These are phyloP conservation scores for Noctua pronuba DNA, from an alignment of 2,888 invertebrate genomes.

Conservation along the genomic window DNA sequence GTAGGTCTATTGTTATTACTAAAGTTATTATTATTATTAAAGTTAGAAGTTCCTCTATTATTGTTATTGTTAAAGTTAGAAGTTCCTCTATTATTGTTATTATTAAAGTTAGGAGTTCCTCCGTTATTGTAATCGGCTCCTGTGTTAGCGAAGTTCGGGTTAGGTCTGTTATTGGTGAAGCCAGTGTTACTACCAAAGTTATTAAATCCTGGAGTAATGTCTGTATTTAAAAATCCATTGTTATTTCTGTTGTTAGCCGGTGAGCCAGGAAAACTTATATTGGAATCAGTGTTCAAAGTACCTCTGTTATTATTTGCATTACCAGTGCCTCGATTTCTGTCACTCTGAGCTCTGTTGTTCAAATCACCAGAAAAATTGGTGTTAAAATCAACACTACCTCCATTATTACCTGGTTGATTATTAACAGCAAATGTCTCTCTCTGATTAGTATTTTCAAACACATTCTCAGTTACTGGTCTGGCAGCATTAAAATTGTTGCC, in stretches of 20 bases:
- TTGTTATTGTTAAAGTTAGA: not conserved
- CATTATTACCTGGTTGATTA: slow-evolving; percentile 20
- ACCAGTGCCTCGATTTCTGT: slow-evolving; percentile 37
- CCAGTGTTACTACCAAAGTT: slow-evolving; percentile 12
- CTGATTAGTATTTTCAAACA: slow-evolving; percentile 13
- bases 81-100: not conserved
- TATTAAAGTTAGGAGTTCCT: not conserved
- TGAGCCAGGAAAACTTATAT: not conserved
- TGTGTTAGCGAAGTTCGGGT: slow-evolving; percentile 24
- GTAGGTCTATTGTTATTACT: not conserved
- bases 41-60: not conserved
- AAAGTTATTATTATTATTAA: not conserved
- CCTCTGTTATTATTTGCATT: slow-evolving; percentile 37
- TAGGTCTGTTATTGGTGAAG: not conserved
- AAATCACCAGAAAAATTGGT: not conserved
- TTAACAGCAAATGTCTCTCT: slow-evolving; percentile 13
- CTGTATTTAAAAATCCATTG: slow-evolving; percentile 35
- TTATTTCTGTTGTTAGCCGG: slow-evolving; percentile 1
- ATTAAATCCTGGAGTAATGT: slow-evolving; percentile 1
- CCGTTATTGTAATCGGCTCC: not conserved
- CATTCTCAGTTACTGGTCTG: slow-evolving; percentile 42
- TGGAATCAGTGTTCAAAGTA: slow-evolving; percentile 34
- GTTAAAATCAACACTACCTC: slow-evolving; percentile 8
- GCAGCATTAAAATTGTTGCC: slow-evolving; percentile 13
- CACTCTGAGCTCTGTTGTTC: slow-evolving; percentile 14